Conservation (phyloP, 2,113 vertebrate genomes). For the Rhabdornis inornatus region DNA sequence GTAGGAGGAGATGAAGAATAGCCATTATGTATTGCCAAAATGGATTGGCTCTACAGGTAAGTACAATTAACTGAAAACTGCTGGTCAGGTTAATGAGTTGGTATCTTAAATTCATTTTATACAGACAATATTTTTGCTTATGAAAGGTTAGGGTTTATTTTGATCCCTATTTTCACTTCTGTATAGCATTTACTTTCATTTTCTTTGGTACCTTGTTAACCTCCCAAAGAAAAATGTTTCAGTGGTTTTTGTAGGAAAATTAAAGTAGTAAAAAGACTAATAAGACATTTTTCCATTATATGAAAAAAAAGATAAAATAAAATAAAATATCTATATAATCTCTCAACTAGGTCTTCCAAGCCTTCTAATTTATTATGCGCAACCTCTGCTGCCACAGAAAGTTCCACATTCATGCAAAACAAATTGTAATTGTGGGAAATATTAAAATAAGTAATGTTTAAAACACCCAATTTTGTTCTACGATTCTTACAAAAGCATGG, state of each 20-base stretch:
- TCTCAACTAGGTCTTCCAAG: background rate
- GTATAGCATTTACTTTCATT: background rate
- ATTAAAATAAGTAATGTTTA: background rate
- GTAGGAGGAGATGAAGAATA: background rate
- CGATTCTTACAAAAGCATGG: background rate
- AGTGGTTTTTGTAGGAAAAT: background rate
- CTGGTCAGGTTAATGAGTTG: background rate
- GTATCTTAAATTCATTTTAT: background rate
- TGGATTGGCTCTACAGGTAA: background rate
- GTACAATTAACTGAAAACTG: background rate
- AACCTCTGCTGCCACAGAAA: background rate
- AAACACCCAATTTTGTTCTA: fast-evolving
- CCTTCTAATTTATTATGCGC: background rate
- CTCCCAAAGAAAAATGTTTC: background rate
- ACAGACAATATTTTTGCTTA: background rate
- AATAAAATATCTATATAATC: background rate
- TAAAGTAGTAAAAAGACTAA: background rate
- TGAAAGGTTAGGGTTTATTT: background rate
- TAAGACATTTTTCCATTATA: background rate
- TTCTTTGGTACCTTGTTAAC: background rate
- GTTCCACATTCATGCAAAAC: background rate
- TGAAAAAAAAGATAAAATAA: background rate
- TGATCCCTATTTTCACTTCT: background rate
- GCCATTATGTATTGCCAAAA: background rate
- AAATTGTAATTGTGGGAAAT: background rate